phyloP scores from a whole-genome alignment of 2,113 vertebrate genomes.

The Stegastes partitus region DNA sequence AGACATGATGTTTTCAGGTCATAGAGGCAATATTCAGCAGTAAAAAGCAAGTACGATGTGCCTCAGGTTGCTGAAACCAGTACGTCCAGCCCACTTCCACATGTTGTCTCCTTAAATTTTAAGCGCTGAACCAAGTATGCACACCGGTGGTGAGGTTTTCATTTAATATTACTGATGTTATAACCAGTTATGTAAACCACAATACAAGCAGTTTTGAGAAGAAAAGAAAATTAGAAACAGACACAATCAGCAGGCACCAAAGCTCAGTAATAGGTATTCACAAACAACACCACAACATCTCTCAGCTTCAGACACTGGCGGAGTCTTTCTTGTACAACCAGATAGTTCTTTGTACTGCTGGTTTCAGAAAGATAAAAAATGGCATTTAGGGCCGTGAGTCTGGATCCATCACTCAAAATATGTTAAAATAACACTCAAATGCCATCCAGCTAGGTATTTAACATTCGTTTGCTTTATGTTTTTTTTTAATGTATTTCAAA shows the following conservation, averaged over 20 bases:
- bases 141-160: not conserved
- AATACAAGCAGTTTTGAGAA: not conserved
- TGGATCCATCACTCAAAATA: too few relatives aligned
- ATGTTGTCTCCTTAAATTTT: not conserved
- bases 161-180: not conserved
- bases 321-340: not conserved
- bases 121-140: not conserved
- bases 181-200: not conserved
- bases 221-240: not conserved
- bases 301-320: not conserved
- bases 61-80: not conserved
- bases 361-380: not conserved
- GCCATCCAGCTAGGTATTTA: too few relatives aligned
- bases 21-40: not conserved
- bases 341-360: not conserved
- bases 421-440: not conserved
- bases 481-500: too few relatives aligned
- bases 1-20: not conserved
- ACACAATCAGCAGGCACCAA: conserved; percentile 1
- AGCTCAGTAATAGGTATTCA: not conserved
- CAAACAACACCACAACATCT: not conserved
- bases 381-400: too few relatives aligned
- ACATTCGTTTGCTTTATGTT: too few relatives aligned
- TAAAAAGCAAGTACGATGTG: not conserved
- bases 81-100: too few relatives aligned